Evolutionary conservation across 1,140 invertebrate genomes (phyloP), one percentile per base, ranked within the genome.

Genomic region (Drosophila hydei): DNA sequence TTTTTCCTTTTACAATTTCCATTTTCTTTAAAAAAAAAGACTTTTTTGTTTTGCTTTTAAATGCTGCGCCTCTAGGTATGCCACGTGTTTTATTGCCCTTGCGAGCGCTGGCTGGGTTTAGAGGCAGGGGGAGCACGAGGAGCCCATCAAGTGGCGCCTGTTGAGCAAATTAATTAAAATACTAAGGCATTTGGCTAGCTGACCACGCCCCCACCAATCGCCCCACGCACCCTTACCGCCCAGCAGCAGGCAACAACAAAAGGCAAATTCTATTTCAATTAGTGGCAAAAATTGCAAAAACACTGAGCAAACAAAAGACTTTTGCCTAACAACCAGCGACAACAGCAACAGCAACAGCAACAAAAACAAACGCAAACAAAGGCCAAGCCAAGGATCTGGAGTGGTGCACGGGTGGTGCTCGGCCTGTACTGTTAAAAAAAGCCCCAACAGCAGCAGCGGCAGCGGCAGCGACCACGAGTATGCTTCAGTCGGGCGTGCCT

Each of bases 241-340:
- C 16, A 8, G n/a, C 38, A 6, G 9, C 47, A 30, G 19, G 14
- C 76, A 67, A 70, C 55, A 70, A 78, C 58, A 74, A 78, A 77
- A 50, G 61, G 68, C 63, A 88, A 88, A 88, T 88, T 88, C 83
- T 89, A 88, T 88, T 88, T 88, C 84, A 88, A 88, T 88, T 88
- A 88, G 83, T 83, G 83, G 84, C 64, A 88, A 88, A 87, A 88
- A 88, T 88, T 83, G 78, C 74, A 83, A 88, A 87, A 87, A 83
- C 38, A 83, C 78, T 87, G 63, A 54, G 61, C 72, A 88, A 88
- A 88, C 83, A 88, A 88, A 83, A 83, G 75, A 83, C 56, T 79
- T 33, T 77, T 72, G 52, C 71, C 62, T 70, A 77, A 52, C 81
- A 77, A 77, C 60, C 60, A 78, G 63, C 55, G 47, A 64, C 67